Evolutionary conservation across 2,797 vertebrate genomes (phyloP), one percentile per base, ranked within the genome.

Genomic region (Spondyliosoma cantharus): DNA sequence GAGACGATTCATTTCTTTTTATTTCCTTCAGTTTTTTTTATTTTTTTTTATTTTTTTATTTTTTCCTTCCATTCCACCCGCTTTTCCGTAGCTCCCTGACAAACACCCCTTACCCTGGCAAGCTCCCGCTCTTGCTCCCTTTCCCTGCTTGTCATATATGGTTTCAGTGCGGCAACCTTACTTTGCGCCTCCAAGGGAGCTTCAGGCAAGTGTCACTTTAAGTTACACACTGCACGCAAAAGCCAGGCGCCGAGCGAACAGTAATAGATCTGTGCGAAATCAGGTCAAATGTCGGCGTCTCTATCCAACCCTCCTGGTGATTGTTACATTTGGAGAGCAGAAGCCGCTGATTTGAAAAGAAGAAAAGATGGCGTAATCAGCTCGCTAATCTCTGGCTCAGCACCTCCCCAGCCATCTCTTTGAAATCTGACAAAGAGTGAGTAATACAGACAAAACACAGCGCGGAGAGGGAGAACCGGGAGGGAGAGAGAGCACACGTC

Each of bases 121-220:
- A 80, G 70, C 74, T 64, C 69, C 50, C 32, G 71, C 75, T 84
- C 75, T 57, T 52, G 60, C 85, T 60, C 61, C 80, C 76, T 71
- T 83, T 77, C 88, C 76, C 83, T 74, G 78, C 92, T 92, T 95
- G 94, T 95, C 94, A 95, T 94, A 90, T 93, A 86, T 82, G 80
- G 89, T 95, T 95, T 93, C 88, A 89, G 90, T 91, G 92, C 84
- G 85, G 87, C 89, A 91, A 91, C 88, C 86, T 86, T 89, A 92
- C 94, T 86, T 86, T 82, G 86, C 24, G 94, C 96, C 92, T 97
- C 92, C 87, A 91, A 97, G 96, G 96, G 93, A 95, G 96, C 97
- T 97, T 93, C 93, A 94, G 97, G 97, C 96, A 95, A 96, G 94
- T 98, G 97, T 97, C 97, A 97, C 95, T 97, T 97, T 97, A 96